These are phyloP conservation scores for Todiramphus chloris DNA, from an alignment of 2,113 vertebrate species.

Conservation along the genomic window DNA sequence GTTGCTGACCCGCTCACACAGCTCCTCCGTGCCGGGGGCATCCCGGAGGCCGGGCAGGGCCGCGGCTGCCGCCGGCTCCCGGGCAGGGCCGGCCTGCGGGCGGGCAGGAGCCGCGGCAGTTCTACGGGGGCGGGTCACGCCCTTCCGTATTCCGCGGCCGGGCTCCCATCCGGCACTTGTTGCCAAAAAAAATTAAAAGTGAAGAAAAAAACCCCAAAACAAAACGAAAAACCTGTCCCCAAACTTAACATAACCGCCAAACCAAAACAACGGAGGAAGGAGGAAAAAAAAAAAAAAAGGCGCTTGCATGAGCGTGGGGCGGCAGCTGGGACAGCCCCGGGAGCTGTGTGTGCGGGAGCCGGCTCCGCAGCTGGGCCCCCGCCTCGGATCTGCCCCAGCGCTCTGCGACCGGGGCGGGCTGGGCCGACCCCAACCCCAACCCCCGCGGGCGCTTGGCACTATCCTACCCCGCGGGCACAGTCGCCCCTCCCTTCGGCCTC, in stretches of 20 bases:
- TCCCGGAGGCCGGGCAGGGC: not conserved
- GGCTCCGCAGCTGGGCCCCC: not conserved
- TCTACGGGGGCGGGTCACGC: not conserved
- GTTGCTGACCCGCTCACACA: not conserved
- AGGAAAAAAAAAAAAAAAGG: not conserved
- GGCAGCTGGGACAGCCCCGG: not conserved
- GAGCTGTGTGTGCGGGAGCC: not conserved
- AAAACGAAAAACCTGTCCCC: not conserved
- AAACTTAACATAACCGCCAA: not conserved
- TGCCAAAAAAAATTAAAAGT: not conserved
- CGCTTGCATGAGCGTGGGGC: not conserved
- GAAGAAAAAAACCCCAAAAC: too few relatives aligned
- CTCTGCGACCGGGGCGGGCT: not conserved
- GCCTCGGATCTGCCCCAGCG: not conserved
- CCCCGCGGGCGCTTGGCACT: not conserved
- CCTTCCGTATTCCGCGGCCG: not conserved
- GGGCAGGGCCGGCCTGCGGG: too few relatives aligned
- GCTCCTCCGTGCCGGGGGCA: not conserved
- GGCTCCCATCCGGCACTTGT: constrained; percentile 29
- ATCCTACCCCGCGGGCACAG: not conserved
- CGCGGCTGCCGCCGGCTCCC: too few relatives aligned
- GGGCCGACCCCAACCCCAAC: not conserved
- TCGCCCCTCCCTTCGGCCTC: not conserved
- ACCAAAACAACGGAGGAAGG: not conserved
- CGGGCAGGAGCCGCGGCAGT: not conserved